These are phyloP conservation scores for Leptopilina syphax DNA, from an alignment of 2,888 invertebrate genomes.

Conservation along the genomic window DNA sequence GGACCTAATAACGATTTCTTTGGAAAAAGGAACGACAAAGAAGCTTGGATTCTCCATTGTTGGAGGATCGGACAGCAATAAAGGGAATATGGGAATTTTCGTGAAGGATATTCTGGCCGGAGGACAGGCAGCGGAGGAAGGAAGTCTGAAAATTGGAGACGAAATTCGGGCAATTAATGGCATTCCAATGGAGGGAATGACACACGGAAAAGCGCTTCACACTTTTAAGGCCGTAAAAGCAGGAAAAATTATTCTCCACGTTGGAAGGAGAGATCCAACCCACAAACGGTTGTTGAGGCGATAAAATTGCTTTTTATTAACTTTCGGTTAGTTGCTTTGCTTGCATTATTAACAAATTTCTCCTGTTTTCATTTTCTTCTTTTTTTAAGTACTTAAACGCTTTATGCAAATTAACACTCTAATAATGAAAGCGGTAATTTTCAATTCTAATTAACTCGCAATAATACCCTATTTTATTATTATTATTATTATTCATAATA, in stretches of 20 bases:
- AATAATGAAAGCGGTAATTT: background rate
- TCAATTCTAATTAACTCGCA: too few species aligned
- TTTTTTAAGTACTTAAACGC: background rate
- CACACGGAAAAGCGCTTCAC: conserved; percentile 80
- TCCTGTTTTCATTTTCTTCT: background rate
- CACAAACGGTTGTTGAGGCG: conserved; percentile 69
- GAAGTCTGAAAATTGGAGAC: conserved; percentile 80
- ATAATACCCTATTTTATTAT: too few species aligned
- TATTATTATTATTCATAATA: too few species aligned
- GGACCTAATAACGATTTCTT: conserved; percentile 72
- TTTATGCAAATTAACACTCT: conserved; percentile 4
- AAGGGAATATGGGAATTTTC: conserved; percentile 82
- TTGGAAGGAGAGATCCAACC: conserved; percentile 76
- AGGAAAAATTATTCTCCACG: conserved; percentile 79
- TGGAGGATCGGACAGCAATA: conserved; percentile 81
- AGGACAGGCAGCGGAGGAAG: conserved; percentile 82
- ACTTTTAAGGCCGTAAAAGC: conserved; percentile 81
- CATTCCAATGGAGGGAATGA: conserved; percentile 78
- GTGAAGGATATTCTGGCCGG: conserved; percentile 81
- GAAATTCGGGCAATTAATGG: conserved; percentile 82
- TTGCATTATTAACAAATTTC: conserved; percentile 61
- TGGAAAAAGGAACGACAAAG: conserved; percentile 80
- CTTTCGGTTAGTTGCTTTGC: conserved; percentile 64
- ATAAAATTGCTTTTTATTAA: conserved; percentile 55
- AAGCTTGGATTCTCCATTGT: conserved; percentile 83